These are phyloP conservation scores for Distichodus sexfasciatus DNA, from an alignment of 2,797 vertebrate genomes.

Conservation along the genomic window DNA sequence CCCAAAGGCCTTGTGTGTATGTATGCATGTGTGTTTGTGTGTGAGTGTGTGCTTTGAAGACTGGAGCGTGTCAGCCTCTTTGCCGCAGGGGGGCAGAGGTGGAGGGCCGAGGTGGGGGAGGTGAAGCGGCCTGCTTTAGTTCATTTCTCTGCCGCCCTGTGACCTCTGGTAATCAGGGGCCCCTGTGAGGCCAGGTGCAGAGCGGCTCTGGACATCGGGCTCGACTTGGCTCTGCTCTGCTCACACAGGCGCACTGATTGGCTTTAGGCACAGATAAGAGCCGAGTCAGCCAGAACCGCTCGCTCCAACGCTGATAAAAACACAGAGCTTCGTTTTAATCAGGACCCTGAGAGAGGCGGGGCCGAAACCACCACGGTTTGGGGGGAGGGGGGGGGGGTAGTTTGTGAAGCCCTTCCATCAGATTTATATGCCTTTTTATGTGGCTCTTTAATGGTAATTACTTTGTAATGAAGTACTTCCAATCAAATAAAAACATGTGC, in stretches of 20 bases:
- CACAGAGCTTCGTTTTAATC: slow-evolving; percentile 49
- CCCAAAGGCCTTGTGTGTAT: slow-evolving; percentile 45
- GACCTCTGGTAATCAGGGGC: slow-evolving; percentile 74
- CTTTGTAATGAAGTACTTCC: slow-evolving; percentile 40
- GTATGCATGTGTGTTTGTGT: slow-evolving; percentile 2
- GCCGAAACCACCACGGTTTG: slow-evolving; percentile 39
- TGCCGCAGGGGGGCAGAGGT: slow-evolving; percentile 46
- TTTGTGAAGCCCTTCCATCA: slow-evolving; percentile 49
- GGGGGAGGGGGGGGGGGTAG: no score
- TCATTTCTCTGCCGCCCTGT: slow-evolving; percentile 67
- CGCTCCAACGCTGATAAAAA: slow-evolving; percentile 51
- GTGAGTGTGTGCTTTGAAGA: slow-evolving; percentile 57
- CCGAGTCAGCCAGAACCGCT: slow-evolving; percentile 56
- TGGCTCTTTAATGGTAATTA: slow-evolving; percentile 34
- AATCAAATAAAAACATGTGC: slow-evolving; percentile 38
- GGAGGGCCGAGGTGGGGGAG: slow-evolving; percentile 42
- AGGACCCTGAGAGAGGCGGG: slow-evolving; percentile 12
- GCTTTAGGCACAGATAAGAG: slow-evolving; percentile 67
- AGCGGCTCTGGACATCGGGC: no score
- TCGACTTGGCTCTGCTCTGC: slow-evolving; percentile 62
- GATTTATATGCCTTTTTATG: slow-evolving; percentile 34
- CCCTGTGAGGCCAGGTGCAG: slow-evolving; percentile 71
- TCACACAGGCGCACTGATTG: slow-evolving; percentile 64
- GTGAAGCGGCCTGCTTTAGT: slow-evolving; percentile 71
- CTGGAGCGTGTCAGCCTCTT: slow-evolving; percentile 60